phyloP scores from a whole-genome alignment of 2,797 vertebrate species.

The Phataginus tricuspis region DNA sequence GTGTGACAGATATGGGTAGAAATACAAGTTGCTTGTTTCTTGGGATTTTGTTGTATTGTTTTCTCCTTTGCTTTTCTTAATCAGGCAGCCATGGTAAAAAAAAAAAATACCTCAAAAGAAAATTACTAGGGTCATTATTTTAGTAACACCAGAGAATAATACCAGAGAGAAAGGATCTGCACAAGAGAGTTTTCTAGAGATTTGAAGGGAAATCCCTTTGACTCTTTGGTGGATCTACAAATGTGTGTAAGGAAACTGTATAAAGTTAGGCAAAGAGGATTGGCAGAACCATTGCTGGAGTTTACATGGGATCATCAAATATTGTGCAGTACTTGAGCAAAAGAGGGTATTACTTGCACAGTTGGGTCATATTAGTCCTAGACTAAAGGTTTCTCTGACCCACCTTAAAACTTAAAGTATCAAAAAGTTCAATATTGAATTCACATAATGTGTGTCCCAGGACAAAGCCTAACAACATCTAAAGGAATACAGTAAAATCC shows the following conservation, averaged over 20 bases:
- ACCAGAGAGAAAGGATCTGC: not conserved
- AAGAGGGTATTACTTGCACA: not conserved
- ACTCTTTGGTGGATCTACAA: not conserved
- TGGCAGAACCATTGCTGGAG: not conserved
- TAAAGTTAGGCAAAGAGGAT: not conserved
- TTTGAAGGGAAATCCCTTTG: not conserved
- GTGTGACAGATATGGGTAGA: not conserved
- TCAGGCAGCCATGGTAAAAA: not conserved
- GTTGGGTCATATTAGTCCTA: not conserved
- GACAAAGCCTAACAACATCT: not conserved
- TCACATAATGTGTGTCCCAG: not conserved
- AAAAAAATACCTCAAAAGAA: not conserved
- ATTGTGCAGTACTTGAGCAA: no score
- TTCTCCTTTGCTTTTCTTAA: constrained; percentile 22
- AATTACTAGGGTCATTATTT: constrained; percentile 5
- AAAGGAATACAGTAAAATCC: not conserved
- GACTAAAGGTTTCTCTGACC: not conserved
- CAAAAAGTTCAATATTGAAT: not conserved
- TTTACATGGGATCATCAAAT: not conserved
- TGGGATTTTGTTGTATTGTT: not conserved
- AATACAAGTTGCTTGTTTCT: constrained; percentile 18
- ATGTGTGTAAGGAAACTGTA: not conserved
- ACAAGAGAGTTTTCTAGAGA: not conserved
- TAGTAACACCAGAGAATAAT: not conserved
- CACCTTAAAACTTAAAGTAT: not conserved